These are phyloP conservation scores for Hydractinia symbiolongicarpus DNA, from an alignment of 30 jellyfish, hydroid and myxozoan species.

Conservation along the genomic window DNA sequence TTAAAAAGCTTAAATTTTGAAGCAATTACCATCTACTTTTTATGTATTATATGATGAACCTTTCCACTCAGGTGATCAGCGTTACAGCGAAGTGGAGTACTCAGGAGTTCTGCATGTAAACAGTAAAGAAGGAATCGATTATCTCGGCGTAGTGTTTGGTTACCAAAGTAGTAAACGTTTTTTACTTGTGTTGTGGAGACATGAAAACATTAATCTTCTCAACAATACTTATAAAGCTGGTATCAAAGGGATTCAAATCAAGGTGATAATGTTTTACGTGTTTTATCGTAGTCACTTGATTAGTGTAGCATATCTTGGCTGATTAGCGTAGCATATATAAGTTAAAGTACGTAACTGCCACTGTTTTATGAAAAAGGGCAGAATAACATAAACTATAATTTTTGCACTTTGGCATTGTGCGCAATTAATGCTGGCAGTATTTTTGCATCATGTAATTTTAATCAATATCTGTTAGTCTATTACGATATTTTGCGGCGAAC, in stretches of 20 bases:
- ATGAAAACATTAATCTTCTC: slow-evolving; percentile 43
- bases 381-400: no score
- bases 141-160: slow-evolving; percentile 74
- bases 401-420: no score
- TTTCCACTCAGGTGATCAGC: slow-evolving; percentile 57
- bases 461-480: no score
- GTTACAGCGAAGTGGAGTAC: slow-evolving; percentile 78
- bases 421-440: no score
- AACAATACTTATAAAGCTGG: slow-evolving; percentile 78
- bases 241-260: slow-evolving; percentile 77
- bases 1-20: no score
- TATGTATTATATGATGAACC: not conserved
- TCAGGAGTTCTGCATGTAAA: slow-evolving; percentile 73
- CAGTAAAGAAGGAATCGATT: slow-evolving; percentile 63
- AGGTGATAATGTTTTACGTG: slow-evolving; percentile 15
- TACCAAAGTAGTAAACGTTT: slow-evolving; percentile 71
- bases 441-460: no score
- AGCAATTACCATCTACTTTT: no score
- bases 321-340: not conserved
- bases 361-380: no score
- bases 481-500: no score
- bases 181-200: slow-evolving; percentile 66
- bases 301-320: not conserved
- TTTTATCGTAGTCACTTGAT: no score
- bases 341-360: no score